Conservation (phyloP, 2,113 vertebrate species). For the Pardalotus punctatus region DNA sequence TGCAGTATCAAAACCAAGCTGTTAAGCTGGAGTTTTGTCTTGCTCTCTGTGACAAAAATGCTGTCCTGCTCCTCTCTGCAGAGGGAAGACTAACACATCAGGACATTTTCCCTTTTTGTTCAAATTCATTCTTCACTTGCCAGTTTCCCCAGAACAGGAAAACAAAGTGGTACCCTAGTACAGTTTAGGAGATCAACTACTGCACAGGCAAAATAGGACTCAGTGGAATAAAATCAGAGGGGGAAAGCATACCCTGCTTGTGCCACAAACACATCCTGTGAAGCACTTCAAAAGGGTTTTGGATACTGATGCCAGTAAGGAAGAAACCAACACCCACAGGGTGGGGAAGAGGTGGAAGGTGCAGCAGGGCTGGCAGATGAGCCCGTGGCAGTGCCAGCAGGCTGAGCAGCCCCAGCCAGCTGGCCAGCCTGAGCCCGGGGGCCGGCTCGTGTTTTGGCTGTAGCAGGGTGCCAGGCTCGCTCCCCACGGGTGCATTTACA, state of each 20-base stretch:
- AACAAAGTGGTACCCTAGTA: not conserved
- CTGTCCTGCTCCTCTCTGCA: not conserved
- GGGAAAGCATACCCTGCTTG: not conserved
- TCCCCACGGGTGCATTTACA: not conserved
- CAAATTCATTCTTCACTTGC: not conserved
- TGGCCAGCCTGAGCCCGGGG: accelerated
- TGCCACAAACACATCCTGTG: accelerated
- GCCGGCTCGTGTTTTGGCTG: not conserved
- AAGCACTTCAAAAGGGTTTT: not conserved
- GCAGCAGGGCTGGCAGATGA: not conserved
- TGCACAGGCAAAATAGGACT: not conserved
- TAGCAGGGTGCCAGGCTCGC: not conserved
- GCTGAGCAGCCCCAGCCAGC: not conserved
- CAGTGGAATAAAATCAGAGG: not conserved
- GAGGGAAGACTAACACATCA: not conserved
- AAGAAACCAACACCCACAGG: not conserved
- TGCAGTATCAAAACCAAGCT: not conserved
- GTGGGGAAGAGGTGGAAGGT: not conserved
- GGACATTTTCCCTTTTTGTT: not conserved
- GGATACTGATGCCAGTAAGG: not conserved
- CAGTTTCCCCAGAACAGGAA: not conserved
- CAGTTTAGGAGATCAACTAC: not conserved
- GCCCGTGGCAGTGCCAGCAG: not conserved
- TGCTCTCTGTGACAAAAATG: not conserved
- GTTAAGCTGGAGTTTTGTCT: not conserved